Evolutionary conservation across 2,113 vertebrate genomes (phyloP).

Genomic region (Ceyx melanurus): DNA sequence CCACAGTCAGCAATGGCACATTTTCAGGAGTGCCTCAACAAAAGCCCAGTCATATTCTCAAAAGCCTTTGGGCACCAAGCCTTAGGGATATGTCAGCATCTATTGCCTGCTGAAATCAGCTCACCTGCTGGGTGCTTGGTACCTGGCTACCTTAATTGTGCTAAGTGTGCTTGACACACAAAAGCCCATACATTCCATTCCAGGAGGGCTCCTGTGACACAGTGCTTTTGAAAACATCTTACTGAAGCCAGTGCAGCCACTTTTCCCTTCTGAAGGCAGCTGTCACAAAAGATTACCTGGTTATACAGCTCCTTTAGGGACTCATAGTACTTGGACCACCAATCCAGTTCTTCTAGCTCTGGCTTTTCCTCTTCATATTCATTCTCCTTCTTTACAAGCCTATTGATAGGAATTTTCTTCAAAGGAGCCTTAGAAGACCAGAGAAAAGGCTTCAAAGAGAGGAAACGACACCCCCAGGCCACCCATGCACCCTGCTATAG

Average conservation of each 20-base stretch:
- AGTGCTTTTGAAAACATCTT: not conserved
- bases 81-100: not conserved
- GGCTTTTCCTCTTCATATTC: conserved; percentile 86
- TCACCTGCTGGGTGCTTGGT: not conserved
- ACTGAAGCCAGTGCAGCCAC: not conserved
- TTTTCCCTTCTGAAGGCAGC: not conserved
- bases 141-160: not conserved
- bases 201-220: not conserved
- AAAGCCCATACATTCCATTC: not conserved
- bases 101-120: not conserved
- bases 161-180: not conserved
- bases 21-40: not conserved
- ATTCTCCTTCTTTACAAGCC: conserved; percentile 61
- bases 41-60: not conserved
- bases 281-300: conserved; percentile 70
- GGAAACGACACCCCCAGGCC: not conserved
- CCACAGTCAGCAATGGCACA: not conserved
- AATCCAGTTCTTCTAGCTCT: conserved; percentile 90
- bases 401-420: conserved; percentile 73
- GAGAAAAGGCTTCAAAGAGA: not conserved
- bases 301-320: conserved; percentile 85
- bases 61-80: not conserved
- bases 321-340: conserved; percentile 96
- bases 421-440: conserved; percentile 73
- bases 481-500: not conserved